Percentiles rank a stretch among this genome's conserved stretches.
Conservation (phyloP, 1,140 invertebrate genomes). For the Monochamus saltuarius region DNA sequence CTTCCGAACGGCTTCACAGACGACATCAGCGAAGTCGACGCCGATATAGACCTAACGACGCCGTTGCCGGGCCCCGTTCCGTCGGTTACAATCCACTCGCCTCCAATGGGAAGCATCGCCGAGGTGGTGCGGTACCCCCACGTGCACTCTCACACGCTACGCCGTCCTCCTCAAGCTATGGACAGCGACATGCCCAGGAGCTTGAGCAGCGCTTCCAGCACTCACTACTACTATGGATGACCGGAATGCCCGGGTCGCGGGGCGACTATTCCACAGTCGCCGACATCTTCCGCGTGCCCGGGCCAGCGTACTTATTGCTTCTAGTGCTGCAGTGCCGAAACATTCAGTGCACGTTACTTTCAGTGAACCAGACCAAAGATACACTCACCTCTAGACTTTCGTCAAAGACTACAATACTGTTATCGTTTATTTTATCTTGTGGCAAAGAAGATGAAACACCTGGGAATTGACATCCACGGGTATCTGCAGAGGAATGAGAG, state of each 20-base stretch:
- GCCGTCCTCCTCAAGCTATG: conserved; percentile 24
- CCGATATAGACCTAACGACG: conserved; percentile 68
- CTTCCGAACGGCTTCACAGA: conserved; percentile 70
- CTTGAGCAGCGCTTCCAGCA: conserved; percentile 34
- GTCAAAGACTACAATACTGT: conserved; percentile 5
- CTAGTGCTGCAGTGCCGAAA: conserved; percentile 29
- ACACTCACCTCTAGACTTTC: conserved; percentile 26
- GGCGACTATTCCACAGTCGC: conserved; percentile 30
- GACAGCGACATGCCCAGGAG: conserved; percentile 31
- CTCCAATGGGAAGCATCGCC: conserved; percentile 42
- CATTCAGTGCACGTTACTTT: not conserved
- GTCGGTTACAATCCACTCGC: conserved; percentile 36
- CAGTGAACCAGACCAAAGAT: conserved; percentile 35
- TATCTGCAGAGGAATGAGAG: not conserved
- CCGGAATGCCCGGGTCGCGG: conserved; percentile 43
- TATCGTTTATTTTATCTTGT: not conserved
- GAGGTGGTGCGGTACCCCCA: conserved; percentile 47
- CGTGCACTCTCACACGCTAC: conserved; percentile 40
- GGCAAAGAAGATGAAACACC: not conserved
- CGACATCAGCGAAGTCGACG: conserved; percentile 71
- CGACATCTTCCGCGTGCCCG: conserved; percentile 42
- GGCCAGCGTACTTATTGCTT: conserved; percentile 49
- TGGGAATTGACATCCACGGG: not conserved
- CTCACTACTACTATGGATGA: conserved; percentile 49
- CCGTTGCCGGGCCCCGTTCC: conserved; percentile 54